Conservation (phyloP, 2,888 invertebrate species). For the Euplagia quadripunctaria region DNA sequence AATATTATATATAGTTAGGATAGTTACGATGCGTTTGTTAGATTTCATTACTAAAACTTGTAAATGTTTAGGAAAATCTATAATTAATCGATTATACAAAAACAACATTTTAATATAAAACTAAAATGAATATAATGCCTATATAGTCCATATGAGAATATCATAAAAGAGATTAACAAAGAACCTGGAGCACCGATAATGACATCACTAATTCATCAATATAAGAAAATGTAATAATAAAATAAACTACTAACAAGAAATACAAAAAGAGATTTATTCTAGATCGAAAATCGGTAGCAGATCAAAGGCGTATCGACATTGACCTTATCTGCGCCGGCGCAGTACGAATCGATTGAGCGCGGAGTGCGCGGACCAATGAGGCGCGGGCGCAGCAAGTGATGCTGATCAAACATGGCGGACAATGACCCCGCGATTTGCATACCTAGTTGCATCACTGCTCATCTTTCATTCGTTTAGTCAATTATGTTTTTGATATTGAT, state of each 20-base stretch:
- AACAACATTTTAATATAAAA: too few species aligned
- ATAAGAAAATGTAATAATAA: conserved; percentile 29
- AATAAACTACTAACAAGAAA: conserved; percentile 22
- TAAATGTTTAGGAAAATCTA: neutral
- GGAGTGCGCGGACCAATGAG: conserved; percentile 69
- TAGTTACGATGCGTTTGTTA: neutral
- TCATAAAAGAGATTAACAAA: neutral
- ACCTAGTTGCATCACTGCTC: conserved; percentile 79
- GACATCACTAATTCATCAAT: conserved; percentile 12
- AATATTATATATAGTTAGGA: neutral
- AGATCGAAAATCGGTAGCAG: conserved; percentile 74
- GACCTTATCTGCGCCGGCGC: conserved; percentile 80
- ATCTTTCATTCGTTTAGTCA: conserved; percentile 69
- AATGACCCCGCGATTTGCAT: conserved; percentile 82
- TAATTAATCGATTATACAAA: neutral
- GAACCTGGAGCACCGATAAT: neutral
- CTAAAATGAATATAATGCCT: too few species aligned
- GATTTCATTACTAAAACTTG: neutral
- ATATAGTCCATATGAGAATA: too few species aligned
- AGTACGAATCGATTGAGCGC: conserved; percentile 81
- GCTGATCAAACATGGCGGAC: conserved; percentile 78
- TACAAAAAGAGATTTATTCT: conserved; percentile 45
- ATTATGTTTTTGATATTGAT: conserved; percentile 45
- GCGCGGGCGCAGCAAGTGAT: conserved; percentile 66
- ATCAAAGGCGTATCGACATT: conserved; percentile 82